These are phyloP conservation scores for Acropternis orthonyx DNA, from an alignment of 2,797 vertebrate species.

Conservation along the genomic window DNA sequence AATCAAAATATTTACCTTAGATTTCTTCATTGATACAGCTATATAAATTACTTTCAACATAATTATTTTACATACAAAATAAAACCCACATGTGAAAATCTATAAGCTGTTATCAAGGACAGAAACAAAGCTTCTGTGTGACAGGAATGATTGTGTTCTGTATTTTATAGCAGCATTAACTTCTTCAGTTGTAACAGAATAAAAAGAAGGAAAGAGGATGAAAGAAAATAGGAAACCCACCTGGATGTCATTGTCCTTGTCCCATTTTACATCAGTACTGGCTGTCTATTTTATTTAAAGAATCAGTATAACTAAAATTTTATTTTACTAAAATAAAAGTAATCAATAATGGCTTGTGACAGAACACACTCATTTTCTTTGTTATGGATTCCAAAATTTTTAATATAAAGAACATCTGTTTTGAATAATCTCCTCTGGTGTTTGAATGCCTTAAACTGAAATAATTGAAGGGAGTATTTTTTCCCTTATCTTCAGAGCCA, in stretches of 20 bases:
- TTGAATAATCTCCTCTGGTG: background rate
- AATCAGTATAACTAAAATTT: background rate
- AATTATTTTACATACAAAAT: constrained; percentile 22
- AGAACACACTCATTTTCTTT: background rate
- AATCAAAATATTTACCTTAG: constrained; percentile 27
- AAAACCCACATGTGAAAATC: background rate
- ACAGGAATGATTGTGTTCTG: background rate
- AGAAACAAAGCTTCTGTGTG: background rate
- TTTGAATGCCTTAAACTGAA: background rate
- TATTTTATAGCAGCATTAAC: background rate
- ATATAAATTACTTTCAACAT: constrained; percentile 16
- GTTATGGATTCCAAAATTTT: background rate
- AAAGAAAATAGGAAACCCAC: background rate
- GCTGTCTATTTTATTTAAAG: background rate
- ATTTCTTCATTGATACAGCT: background rate
- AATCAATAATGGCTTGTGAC: background rate
- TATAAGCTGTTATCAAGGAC: constrained; percentile 3
- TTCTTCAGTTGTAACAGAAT: background rate
- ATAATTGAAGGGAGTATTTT: background rate
- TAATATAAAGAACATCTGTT: background rate
- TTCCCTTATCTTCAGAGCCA: background rate
- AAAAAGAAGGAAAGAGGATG: background rate
- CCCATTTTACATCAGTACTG: background rate
- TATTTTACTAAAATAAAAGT: constrained; percentile 25
- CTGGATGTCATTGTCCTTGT: background rate